A percentile compares a stretch with the other conserved stretches of the same genome.
These are phyloP conservation scores for Corythoichthys intestinalis DNA, from an alignment of 2,113 vertebrate genomes.

Conservation along the genomic window DNA sequence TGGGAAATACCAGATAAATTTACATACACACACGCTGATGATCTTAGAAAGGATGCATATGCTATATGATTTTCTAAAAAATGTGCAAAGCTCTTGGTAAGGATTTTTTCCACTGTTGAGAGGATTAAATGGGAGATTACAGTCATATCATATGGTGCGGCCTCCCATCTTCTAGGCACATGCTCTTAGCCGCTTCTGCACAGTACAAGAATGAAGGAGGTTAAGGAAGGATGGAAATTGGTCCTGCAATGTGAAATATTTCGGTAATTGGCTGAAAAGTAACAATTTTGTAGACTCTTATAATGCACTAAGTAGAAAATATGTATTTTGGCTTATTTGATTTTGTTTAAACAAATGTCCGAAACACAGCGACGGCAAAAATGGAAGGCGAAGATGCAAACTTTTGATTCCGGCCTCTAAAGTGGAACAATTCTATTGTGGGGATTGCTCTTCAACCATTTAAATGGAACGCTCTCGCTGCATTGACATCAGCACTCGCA, in stretches of 20 bases:
- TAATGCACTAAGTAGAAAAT: neutral
- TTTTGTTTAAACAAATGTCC: neutral
- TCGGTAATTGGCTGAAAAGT: neutral
- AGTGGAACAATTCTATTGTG: too few relatives aligned
- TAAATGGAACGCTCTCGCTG: too few relatives aligned
- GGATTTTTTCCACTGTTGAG: constrained; percentile 47
- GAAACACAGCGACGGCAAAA: neutral
- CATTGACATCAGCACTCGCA: too few relatives aligned
- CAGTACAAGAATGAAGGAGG: constrained; percentile 26
- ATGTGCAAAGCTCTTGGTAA: constrained; percentile 44
- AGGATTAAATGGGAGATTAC: constrained; percentile 63
- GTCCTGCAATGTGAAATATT: neutral
- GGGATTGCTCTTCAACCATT: too few relatives aligned
- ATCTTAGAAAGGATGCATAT: constrained; percentile 30
- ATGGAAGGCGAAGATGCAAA: too few relatives aligned
- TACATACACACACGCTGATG: constrained; percentile 12
- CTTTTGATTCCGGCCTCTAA: too few relatives aligned
- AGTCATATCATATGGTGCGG: constrained; percentile 51
- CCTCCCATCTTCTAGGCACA: constrained; percentile 56
- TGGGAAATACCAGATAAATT: neutral
- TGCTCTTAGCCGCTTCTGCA: constrained; percentile 33
- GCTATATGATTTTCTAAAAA: constrained; percentile 33
- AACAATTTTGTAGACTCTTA: neutral
- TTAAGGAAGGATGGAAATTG: constrained; percentile 23
- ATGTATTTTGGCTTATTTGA: neutral